A percentile compares a stretch with the other conserved stretches of the same genome.
phyloP scores from a whole-genome alignment of 2,888 invertebrate species.

The Strigamia transsilvanica region DNA sequence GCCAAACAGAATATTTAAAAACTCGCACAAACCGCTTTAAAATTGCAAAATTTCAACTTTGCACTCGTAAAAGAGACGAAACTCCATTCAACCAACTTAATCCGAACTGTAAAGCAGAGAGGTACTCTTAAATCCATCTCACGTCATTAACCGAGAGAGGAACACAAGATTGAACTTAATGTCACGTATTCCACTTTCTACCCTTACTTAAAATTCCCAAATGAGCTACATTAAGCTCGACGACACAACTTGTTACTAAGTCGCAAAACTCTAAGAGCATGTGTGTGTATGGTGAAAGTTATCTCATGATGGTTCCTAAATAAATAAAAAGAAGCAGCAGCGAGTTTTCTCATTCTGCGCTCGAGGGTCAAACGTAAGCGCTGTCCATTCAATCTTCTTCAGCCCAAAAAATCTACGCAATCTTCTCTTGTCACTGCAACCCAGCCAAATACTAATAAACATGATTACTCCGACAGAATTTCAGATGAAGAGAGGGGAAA shows the following conservation, averaged over 20 bases:
- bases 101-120: conserved; percentile 6
- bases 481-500: neutral
- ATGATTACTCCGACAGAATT: conserved; percentile 3
- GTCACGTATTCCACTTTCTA: conserved; percentile 42
- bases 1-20: neutral
- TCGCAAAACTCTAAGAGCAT: conserved; percentile 17
- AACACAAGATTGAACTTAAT: conserved; percentile 43
- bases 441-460: conserved; percentile 16
- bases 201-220: conserved; percentile 42
- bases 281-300: conserved; percentile 22
- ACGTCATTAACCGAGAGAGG: conserved; percentile 34
- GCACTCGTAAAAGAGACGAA: neutral
- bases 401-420: conserved; percentile 39
- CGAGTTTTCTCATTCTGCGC: neutral
- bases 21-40: neutral
- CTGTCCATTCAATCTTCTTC: conserved; percentile 36
- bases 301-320: conserved; percentile 26
- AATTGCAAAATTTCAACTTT: conserved; percentile 28
- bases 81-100: conserved; percentile 19
- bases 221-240: conserved; percentile 34
- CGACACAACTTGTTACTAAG: conserved; percentile 42
- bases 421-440: conserved; percentile 41
- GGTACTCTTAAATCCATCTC: conserved; percentile 29
- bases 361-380: conserved; percentile 31
- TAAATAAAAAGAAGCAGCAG: conserved; percentile 22